Evolutionary conservation across 1,140 invertebrate species (phyloP).

Genomic region (Pseudoatta argentina): DNA sequence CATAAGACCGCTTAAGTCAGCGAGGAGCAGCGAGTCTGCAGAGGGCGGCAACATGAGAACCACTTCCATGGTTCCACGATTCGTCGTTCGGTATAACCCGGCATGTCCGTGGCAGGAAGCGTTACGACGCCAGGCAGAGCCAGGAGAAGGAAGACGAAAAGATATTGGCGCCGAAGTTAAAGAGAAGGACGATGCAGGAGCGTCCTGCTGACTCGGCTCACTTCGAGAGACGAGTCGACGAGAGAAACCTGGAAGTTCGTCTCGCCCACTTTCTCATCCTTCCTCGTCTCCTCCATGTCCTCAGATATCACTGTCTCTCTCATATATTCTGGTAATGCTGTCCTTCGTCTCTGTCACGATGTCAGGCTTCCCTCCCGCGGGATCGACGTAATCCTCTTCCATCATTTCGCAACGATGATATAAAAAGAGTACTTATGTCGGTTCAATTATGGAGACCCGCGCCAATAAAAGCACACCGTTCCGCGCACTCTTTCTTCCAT

Average conservation of each 20-base stretch:
- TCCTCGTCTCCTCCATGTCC: background rate
- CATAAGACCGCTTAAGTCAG: conserved; percentile 60
- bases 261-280: conserved; percentile 16
- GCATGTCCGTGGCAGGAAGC: conserved; percentile 59
- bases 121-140: conserved; percentile 44
- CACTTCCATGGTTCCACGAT: conserved; percentile 49
- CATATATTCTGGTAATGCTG: conserved; percentile 19
- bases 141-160: conserved; percentile 63
- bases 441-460: conserved; percentile 77
- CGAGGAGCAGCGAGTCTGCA: conserved; percentile 42
- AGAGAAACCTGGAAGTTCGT: conserved; percentile 65
- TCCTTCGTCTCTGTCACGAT: conserved; percentile 54
- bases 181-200: conserved; percentile 40
- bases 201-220: conserved; percentile 73
- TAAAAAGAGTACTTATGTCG: conserved; percentile 80
- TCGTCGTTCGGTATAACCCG: conserved; percentile 29
- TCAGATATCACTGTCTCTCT: conserved; percentile 36
- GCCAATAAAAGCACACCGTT: conserved; percentile 70
- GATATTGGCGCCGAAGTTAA: conserved; percentile 74
- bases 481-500: conserved; percentile 34
- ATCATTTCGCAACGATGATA: conserved; percentile 78
- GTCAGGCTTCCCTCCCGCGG: conserved; percentile 69
- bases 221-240: conserved; percentile 60
- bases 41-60: conserved; percentile 46
- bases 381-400: conserved; percentile 80